phyloP scores from a whole-genome alignment of 2,888 invertebrate genomes.

The Epinotia bilunana region DNA sequence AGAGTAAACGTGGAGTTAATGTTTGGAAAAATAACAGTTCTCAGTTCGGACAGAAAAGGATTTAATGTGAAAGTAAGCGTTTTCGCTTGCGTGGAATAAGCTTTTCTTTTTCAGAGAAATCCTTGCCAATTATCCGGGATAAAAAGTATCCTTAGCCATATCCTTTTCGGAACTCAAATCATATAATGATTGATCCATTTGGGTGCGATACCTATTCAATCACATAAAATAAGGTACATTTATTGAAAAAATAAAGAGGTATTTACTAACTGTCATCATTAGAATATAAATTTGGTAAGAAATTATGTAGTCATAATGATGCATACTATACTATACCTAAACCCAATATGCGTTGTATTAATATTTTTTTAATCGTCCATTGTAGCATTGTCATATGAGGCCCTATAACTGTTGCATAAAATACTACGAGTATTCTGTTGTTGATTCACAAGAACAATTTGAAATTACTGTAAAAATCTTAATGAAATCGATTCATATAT shows the following conservation, averaged over 20 bases:
- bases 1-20: neutral
- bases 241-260: neutral
- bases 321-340: too few relatives aligned
- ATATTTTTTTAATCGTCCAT: too few relatives aligned
- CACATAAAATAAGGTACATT: slow-evolving; percentile 3
- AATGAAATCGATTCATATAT: too few relatives aligned
- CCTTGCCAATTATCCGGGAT: slow-evolving; percentile 9
- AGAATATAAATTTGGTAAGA: too few relatives aligned
- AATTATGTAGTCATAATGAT: too few relatives aligned
- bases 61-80: slow-evolving; percentile 5
- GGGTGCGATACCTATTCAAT: neutral
- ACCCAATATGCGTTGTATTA: too few relatives aligned
- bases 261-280: too few relatives aligned
- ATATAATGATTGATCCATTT: slow-evolving; percentile 23
- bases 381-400: too few relatives aligned
- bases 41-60: neutral
- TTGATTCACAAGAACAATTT: too few relatives aligned
- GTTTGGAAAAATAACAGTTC: neutral
- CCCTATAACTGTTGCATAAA: too few relatives aligned
- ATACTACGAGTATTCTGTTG: too few relatives aligned
- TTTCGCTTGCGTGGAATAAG: slow-evolving; percentile 3
- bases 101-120: neutral
- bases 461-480: too few relatives aligned
- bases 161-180: slow-evolving; percentile 6
- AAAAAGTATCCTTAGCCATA: slow-evolving; percentile 10